phyloP scores from a whole-genome alignment of 2,113 vertebrate species.

The Polypterus bichir region DNA sequence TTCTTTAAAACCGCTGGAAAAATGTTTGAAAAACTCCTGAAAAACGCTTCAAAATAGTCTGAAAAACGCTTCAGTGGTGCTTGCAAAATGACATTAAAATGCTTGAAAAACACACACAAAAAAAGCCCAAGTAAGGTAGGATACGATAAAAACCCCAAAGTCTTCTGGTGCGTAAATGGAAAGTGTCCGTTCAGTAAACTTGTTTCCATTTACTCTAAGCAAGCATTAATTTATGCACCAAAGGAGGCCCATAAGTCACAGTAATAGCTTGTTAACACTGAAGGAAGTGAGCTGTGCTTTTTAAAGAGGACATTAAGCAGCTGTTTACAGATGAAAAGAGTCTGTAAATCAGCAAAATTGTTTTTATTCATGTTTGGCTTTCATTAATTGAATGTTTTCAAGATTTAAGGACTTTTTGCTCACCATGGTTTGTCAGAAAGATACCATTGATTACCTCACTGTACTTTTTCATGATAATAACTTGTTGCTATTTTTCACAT shows the following conservation, averaged over 20 bases:
- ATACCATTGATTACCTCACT: constrained; percentile 16
- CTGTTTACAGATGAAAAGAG: constrained; percentile 70
- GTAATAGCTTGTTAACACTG: constrained; percentile 87
- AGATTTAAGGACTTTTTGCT: constrained; percentile 52
- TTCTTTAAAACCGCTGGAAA: too few relatives aligned
- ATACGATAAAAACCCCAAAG: constrained; percentile 19
- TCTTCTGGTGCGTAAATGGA: constrained; percentile 16
- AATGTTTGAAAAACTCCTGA: too few relatives aligned
- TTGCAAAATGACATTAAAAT: too few relatives aligned
- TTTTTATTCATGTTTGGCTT: constrained; percentile 70
- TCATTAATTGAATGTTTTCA: constrained; percentile 81
- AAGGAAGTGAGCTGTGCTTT: constrained; percentile 74
- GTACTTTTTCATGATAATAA: too few relatives aligned
- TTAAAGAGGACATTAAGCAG: constrained; percentile 87
- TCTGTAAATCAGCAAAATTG: constrained; percentile 87
- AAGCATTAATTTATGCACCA: constrained; percentile 60
- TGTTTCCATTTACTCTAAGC: constrained; percentile 52
- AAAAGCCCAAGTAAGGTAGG: constrained; percentile 4
- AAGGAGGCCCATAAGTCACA: constrained; percentile 70
- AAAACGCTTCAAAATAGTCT: too few relatives aligned
- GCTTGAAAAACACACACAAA: background rate
- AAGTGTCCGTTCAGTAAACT: constrained; percentile 57
- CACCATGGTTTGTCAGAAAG: constrained; percentile 45
- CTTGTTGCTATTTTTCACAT: too few relatives aligned
- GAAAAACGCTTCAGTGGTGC: too few relatives aligned